Base-by-base conservation (phyloP, 2,797 vertebrate species). In the Melanotaenia parkinsoni region DNA sequence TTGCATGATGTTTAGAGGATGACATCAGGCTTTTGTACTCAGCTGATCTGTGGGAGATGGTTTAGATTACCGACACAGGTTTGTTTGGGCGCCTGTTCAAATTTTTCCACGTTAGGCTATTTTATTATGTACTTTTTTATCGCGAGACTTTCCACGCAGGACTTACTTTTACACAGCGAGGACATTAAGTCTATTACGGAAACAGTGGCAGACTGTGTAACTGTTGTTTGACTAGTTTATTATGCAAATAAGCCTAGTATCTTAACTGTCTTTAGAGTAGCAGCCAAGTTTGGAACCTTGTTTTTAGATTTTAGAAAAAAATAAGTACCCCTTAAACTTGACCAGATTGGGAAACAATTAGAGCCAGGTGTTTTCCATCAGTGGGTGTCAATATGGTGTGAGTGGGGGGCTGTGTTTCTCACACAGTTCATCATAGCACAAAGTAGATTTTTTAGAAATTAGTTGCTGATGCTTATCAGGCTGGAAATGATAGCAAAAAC, bases 1-100 rank as follows among this genome's bases (percentile, higher is more conserved):
- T 71, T 75, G 69, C 10, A 76, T 74, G 80, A 74, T 80, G 76
- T 80, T 80, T 75, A 38, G 24, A 26, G 68, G 83, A 89, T 92
- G 88, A 93, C 90, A 89, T 92, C 91, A 93, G 92, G 77, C 83
- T 77, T 87, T 85, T 73, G 75, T 76, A 14, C 69, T 81, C 68
- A 37, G 61, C 56, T 67, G 74, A 57, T 57, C 4, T 20, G 11
- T 66, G 77, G 68, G 57, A 70, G 68, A 80, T 74, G 54, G 14
- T 53, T 40, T 64, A 78, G 72, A 68, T 87, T 74, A 61, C 54
- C 38, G 14, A 33, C 56, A 53, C 5, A 47, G 37, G 70, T 77
- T 71, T 61, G 11, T 72, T 74, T 77, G 77, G 58, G 61, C 60
- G 11, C 16, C 38, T 1, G 50, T 61, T 53, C 57, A 12, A 20